phyloP scores from a whole-genome alignment of 2,113 vertebrate genomes.

The Tapirus terrestris region DNA sequence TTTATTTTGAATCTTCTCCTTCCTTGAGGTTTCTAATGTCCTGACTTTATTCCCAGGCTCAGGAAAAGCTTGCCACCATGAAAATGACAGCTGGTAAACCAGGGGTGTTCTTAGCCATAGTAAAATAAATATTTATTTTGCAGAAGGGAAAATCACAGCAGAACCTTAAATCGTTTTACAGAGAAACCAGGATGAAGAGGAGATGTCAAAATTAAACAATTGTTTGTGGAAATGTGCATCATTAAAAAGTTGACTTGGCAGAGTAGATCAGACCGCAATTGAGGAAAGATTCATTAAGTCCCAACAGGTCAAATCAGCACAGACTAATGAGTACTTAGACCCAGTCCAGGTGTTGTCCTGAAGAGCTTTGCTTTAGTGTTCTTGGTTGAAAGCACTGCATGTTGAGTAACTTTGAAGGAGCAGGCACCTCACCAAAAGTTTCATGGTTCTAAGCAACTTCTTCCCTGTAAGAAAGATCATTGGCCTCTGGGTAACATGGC shows the following conservation, averaged over 20 bases:
- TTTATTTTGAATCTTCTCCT: not conserved
- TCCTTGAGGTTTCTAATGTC: not conserved
- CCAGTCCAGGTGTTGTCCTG: not conserved
- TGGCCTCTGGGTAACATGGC: not conserved
- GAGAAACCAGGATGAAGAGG: not conserved
- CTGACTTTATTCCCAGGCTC: not conserved
- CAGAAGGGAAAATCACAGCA: not conserved
- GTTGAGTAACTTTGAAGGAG: not conserved
- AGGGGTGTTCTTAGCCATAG: not conserved
- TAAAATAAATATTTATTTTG: conserved; percentile 10
- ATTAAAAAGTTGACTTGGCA: not conserved
- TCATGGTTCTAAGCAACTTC: not conserved
- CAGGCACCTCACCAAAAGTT: not conserved
- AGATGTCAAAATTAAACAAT: not conserved
- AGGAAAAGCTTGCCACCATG: not conserved
- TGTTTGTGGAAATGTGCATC: not conserved
- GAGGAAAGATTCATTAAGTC: not conserved
- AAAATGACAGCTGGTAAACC: not conserved
- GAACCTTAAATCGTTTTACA: not conserved
- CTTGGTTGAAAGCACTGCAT: not conserved
- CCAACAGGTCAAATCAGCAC: not conserved
- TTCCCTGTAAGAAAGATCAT: not conserved
- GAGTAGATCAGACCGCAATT: not conserved
- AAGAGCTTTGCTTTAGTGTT: not conserved
- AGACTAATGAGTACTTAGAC: not conserved